Evolutionary conservation across 2,113 vertebrate species (phyloP).

Genomic region (Ailuropoda melanoleuca): DNA sequence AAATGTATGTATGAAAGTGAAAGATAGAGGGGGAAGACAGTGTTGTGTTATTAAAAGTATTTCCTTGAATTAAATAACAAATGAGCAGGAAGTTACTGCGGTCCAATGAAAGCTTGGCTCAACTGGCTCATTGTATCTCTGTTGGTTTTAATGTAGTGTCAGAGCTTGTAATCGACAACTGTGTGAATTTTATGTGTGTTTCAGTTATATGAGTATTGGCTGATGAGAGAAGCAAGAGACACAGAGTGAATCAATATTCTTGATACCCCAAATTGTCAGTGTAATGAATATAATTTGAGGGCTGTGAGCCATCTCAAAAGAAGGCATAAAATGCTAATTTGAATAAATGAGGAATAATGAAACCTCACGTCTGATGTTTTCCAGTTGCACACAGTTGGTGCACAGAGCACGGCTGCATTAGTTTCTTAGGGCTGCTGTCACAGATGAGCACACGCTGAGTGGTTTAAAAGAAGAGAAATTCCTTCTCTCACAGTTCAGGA

Average conservation of each 20-base stretch:
- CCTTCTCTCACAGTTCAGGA: neutral
- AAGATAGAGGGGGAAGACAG: neutral
- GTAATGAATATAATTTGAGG: neutral
- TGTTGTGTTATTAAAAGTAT: neutral
- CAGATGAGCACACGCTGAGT: neutral
- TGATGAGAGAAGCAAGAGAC: neutral
- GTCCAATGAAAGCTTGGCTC: neutral
- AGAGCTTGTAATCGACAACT: neutral
- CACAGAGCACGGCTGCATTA: neutral
- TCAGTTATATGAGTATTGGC: neutral
- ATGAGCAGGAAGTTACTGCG: neutral
- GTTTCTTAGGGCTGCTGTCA: neutral
- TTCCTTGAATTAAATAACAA: neutral
- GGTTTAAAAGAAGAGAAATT: neutral
- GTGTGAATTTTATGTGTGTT: neutral
- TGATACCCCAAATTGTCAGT: neutral
- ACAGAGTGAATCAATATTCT: neutral
- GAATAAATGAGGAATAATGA: slow-evolving; percentile 13
- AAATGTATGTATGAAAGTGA: neutral
- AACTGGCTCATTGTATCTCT: neutral
- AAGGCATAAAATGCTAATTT: neutral
- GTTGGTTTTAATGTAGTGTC: neutral
- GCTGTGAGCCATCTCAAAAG: neutral
- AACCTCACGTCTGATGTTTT: neutral
- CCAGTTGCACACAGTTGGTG: neutral